phyloP scores from a whole-genome alignment of 2,888 invertebrate species.

The Diogma glabrata region DNA sequence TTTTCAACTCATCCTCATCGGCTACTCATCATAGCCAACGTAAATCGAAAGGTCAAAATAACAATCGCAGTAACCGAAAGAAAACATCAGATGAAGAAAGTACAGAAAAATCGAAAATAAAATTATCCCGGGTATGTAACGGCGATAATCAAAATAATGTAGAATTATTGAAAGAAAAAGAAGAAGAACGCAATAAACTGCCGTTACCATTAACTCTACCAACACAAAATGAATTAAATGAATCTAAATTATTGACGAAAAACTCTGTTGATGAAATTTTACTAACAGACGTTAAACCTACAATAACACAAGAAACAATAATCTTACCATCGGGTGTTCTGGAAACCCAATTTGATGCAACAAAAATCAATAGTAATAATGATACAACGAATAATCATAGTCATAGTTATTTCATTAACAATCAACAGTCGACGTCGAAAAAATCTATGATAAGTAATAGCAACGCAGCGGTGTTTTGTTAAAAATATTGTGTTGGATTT shows the following conservation, averaged over 20 bases:
- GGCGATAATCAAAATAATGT: too few relatives aligned
- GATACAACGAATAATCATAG: too few relatives aligned
- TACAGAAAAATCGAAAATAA: conserved; percentile 6
- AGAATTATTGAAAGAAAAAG: too few relatives aligned
- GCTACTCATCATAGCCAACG: background rate
- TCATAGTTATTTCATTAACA: too few relatives aligned
- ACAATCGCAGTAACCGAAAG: background rate
- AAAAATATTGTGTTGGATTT: too few relatives aligned
- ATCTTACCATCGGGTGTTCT: conserved; percentile 18
- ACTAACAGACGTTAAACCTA: conserved; percentile 2
- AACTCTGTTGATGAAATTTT: conserved; percentile 1
- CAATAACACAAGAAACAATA: conserved; percentile 13
- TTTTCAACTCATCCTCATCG: conserved; percentile 42
- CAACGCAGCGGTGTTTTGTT: too few relatives aligned
- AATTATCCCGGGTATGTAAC: background rate
- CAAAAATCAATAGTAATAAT: too few relatives aligned
- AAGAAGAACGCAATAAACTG: background rate
- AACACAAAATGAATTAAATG: too few relatives aligned
- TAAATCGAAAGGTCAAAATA: background rate
- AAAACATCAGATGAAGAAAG: background rate
- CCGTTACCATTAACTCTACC: background rate
- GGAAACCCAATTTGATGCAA: conserved; percentile 18
- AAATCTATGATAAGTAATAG: too few relatives aligned
- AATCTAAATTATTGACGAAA: too few relatives aligned
- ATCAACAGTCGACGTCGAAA: too few relatives aligned